These are phyloP conservation scores for Phaonia tiefii DNA, from an alignment of 2,888 invertebrate genomes.

Conservation along the genomic window DNA sequence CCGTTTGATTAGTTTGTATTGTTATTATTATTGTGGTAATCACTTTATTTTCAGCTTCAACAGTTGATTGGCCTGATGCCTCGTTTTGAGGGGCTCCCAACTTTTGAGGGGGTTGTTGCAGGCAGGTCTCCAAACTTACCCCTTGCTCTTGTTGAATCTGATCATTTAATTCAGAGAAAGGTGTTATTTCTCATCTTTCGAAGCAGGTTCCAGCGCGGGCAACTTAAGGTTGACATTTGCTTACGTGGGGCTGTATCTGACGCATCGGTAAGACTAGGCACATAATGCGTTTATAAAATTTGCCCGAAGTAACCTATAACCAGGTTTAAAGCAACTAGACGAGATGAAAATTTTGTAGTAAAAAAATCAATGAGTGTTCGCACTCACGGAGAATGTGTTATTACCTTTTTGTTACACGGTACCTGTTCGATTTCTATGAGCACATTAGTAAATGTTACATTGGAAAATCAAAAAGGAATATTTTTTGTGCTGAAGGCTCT, in stretches of 20 bases:
- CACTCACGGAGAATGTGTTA: no score
- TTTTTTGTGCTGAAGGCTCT: no score
- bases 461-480: no score
- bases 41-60: background rate
- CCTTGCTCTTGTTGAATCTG: background rate
- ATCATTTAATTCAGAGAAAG: background rate
- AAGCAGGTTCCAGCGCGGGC: background rate
- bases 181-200: background rate
- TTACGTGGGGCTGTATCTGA: background rate
- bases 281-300: no score
- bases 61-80: background rate
- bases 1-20: background rate
- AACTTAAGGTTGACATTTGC: background rate
- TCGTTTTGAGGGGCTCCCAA: constrained; percentile 1
- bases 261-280: no score
- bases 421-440: no score
- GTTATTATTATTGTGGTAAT: background rate
- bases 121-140: background rate
- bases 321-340: no score
- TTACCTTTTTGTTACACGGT: no score
- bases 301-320: no score
- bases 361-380: no score
- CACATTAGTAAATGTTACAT: no score
- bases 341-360: no score
- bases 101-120: constrained; percentile 1